phyloP scores from a whole-genome alignment of 2,888 invertebrate genomes.

The Rhagium mordax region DNA sequence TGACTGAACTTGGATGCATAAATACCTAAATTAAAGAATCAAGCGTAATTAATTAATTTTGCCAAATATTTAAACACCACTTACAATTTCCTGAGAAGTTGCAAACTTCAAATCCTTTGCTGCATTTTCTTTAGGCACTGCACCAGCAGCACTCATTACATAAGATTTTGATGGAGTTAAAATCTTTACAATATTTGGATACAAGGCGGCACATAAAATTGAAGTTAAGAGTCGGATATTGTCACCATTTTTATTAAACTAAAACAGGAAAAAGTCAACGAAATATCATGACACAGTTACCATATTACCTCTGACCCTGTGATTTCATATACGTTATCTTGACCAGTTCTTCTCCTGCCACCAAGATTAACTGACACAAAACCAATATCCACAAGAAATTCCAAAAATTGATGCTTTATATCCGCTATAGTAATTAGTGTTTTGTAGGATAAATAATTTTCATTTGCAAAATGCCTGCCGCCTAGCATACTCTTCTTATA shows the following conservation, averaged over 20 bases:
- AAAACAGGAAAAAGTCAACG: slow-evolving; percentile 60
- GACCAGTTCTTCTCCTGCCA: slow-evolving; percentile 72
- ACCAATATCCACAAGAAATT: slow-evolving; percentile 83
- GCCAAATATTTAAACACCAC: slow-evolving; percentile 19
- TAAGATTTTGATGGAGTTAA: slow-evolving; percentile 86
- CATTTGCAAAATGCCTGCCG: slow-evolving; percentile 84
- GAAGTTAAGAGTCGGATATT: slow-evolving; percentile 85
- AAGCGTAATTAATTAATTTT: neutral
- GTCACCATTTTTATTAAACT: slow-evolving; percentile 83
- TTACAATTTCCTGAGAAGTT: slow-evolving; percentile 82
- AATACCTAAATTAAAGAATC: slow-evolving; percentile 64
- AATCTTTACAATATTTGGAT: slow-evolving; percentile 92
- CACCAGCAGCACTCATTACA: slow-evolving; percentile 81
- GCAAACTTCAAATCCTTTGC: slow-evolving; percentile 82
- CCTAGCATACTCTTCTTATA: slow-evolving; percentile 79
- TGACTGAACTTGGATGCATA: slow-evolving; percentile 85
- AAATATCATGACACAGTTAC: slow-evolving; percentile 4
- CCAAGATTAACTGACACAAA: slow-evolving; percentile 82
- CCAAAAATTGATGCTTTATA: slow-evolving; percentile 87
- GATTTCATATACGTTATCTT: slow-evolving; percentile 75
- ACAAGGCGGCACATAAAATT: slow-evolving; percentile 91
- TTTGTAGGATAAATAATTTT: slow-evolving; percentile 87
- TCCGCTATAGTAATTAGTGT: slow-evolving; percentile 89
- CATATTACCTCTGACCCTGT: slow-evolving; percentile 58
- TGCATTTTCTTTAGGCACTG: slow-evolving; percentile 80